A percentile compares a stretch with the other conserved stretches of the same genome.
phyloP scores from a whole-genome alignment of 2,797 vertebrate species.

The Ptychadena robeensis region DNA sequence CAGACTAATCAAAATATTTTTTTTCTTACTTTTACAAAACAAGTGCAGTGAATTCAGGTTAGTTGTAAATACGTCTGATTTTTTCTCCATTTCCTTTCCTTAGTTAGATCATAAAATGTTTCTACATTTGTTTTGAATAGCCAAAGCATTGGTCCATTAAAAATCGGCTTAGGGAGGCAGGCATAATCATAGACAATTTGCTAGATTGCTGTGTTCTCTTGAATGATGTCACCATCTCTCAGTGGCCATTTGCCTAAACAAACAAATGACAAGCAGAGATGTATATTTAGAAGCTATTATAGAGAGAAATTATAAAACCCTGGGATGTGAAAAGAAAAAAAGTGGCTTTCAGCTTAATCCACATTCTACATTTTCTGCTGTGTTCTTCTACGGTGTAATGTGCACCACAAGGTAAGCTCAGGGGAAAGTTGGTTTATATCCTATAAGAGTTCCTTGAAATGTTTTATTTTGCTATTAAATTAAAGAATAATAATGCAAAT shows the following conservation, averaged over 20 bases:
- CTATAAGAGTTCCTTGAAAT: too few relatives aligned
- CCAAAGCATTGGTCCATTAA: background rate
- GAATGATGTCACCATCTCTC: conserved; percentile 2
- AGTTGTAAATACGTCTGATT: background rate
- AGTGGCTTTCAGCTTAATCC: background rate
- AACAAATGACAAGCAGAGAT: conserved; percentile 7
- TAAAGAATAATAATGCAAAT: too few relatives aligned
- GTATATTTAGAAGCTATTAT: conserved; percentile 23
- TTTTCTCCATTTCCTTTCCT: background rate
- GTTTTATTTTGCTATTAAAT: too few relatives aligned
- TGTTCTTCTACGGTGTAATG: background rate
- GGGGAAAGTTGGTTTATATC: too few relatives aligned
- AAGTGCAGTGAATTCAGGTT: too few relatives aligned
- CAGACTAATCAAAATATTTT: background rate
- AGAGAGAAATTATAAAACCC: background rate
- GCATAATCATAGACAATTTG: background rate
- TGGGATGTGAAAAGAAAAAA: background rate
- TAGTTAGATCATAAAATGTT: background rate
- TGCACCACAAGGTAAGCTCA: too few relatives aligned
- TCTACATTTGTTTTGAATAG: conserved; percentile 14
- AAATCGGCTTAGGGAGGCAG: background rate
- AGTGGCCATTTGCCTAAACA: conserved; percentile 7
- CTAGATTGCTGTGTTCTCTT: conserved; percentile 2
- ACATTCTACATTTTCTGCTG: background rate
- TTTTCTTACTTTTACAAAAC: background rate